Base-by-base conservation (phyloP, 1,140 invertebrate genomes). In the Aporrectodea caliginosa region DNA sequence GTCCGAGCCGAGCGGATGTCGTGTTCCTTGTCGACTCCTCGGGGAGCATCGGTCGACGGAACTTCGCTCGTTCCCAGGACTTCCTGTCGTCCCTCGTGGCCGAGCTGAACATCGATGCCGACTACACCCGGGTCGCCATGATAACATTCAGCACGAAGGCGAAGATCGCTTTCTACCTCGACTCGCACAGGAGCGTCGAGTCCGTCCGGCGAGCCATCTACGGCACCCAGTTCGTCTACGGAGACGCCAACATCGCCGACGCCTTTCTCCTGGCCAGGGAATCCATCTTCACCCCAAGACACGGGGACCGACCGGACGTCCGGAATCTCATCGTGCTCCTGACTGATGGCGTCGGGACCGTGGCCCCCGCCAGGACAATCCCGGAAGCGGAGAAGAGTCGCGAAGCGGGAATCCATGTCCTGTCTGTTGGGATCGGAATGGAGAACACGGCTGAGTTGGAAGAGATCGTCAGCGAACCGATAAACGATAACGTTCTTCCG, bases 271-370 rank as follows among this genome's bases (percentile, higher is more conserved):
- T 75, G 16, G 70, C 75, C 31, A 71, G 72, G 27, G 74, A 79
- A 16, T 16, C 73, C 16, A n/a, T 79, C 22, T 81, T 81, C 73
- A 70, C 14, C 31, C 72, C 30, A 70, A 16, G 33, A 1, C 31
- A 75, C 70, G 80, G 80, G 16, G 80, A 81, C 33, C 72, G 80
- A 6, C 69, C 80, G n/a, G 80, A 81, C 33, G 78, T 73, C 1
- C 12, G 35, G 58, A 81, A 81, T 35, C 31, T 79, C 43, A 68
- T 22, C 35, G 75, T 81, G 16, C n/a, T 81, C n/a, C 76, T 81
- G n/a, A 81, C 80, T 0, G 80, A 81, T 75, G 80, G 80, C 16
- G 31, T 34, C 58, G 71, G 73, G 32, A 81, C 70, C n/a, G 73
- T 78, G 27, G 43, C 79, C 35, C 33, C n/a, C 34, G 27, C 31